phyloP scores from a whole-genome alignment of 2,113 vertebrate species.

The Scalopus aquaticus region DNA sequence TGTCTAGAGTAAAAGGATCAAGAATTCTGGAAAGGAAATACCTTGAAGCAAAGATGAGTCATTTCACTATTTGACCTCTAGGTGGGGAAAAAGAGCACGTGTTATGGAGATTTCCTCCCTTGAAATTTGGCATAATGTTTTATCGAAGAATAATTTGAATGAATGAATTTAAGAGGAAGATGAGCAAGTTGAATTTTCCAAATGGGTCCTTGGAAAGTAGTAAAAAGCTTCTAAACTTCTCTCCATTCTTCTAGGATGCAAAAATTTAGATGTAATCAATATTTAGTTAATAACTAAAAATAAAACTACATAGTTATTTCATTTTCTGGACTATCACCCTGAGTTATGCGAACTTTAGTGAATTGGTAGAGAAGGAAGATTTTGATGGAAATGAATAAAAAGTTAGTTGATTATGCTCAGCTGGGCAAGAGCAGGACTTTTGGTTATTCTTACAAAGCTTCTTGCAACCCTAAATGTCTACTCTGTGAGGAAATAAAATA shows the following conservation, averaged over 20 bases:
- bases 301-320: neutral
- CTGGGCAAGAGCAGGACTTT: neutral
- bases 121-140: neutral
- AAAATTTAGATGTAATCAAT: neutral
- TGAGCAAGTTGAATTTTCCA: neutral
- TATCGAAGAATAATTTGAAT: neutral
- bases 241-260: neutral
- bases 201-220: neutral
- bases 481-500: neutral
- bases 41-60: neutral
- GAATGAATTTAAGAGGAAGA: neutral
- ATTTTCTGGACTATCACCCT: neutral
- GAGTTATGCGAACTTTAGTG: neutral
- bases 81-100: slow-evolving; percentile 35
- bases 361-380: neutral
- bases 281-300: neutral
- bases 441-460: neutral
- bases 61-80: slow-evolving; percentile 50
- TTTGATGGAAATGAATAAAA: slow-evolving; percentile 33
- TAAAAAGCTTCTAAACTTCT: neutral
- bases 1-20: neutral
- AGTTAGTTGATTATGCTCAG: neutral
- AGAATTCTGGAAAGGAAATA: neutral
- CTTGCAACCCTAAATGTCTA: neutral
- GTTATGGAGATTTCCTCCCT: neutral